Conservation (phyloP, 2,888 invertebrate species). For the Toxonevra muliebris region DNA sequence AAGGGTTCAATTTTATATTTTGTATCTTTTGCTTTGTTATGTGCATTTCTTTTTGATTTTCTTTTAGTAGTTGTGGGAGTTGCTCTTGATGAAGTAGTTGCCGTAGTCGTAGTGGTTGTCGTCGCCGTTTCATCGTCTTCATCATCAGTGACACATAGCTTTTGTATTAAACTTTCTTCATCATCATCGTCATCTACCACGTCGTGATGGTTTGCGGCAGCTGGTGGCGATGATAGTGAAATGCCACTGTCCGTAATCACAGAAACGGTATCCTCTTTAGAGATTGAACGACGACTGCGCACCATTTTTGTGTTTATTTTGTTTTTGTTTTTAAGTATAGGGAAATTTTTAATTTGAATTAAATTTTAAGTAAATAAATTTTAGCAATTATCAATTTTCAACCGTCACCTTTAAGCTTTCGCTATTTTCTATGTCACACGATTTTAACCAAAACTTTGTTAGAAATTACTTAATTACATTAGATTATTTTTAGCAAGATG, state of each 20-base stretch:
- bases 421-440: neutral
- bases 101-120: conserved; percentile 42
- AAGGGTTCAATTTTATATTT: conserved; percentile 6
- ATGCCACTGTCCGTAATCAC: conserved; percentile 59
- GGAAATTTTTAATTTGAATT: conserved; percentile 15
- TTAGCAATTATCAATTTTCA: neutral
- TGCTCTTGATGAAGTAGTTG: conserved; percentile 12
- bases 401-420: conserved; percentile 25
- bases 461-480: neutral
- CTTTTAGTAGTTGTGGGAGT: neutral
- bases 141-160: conserved; percentile 36
- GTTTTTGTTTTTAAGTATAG: neutral
- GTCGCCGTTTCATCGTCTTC: conserved; percentile 25
- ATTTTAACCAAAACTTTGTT: neutral
- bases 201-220: conserved; percentile 35
- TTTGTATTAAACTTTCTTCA: conserved; percentile 38
- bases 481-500: neutral
- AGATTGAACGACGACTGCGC: conserved; percentile 59
- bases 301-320: conserved; percentile 47
- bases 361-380: conserved; percentile 3
- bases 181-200: conserved; percentile 31
- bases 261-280: conserved; percentile 59
- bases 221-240: conserved; percentile 58
- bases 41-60: neutral
- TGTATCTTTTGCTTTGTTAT: too few species aligned